Percentiles rank a stretch among this genome's conserved stretches.
These are phyloP conservation scores for Microplitis demolitor DNA, from an alignment of 1,140 invertebrate species.

Conservation along the genomic window DNA sequence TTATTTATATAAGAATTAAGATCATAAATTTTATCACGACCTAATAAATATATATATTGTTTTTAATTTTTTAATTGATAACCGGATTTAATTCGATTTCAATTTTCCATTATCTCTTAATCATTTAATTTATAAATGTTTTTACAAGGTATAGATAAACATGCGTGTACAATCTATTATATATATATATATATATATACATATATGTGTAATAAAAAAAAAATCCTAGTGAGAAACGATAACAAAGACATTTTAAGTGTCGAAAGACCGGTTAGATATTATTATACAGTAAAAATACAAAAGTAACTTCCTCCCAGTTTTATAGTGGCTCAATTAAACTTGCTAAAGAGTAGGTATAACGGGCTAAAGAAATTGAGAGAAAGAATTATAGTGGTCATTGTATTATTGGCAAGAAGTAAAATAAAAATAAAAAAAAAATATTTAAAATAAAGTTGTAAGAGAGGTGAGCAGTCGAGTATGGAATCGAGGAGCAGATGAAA, in stretches of 20 bases:
- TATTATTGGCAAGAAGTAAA: conserved; percentile 4
- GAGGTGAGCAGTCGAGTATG: not conserved
- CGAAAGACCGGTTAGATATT: conserved; percentile 9
- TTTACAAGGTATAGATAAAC: too few relatives aligned
- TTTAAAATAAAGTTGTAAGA: not conserved
- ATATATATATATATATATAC: too few relatives aligned
- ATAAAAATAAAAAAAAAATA: too few relatives aligned
- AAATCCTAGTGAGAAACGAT: not conserved
- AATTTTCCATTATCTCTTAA: too few relatives aligned
- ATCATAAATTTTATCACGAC: too few relatives aligned
- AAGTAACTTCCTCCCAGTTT: conserved; percentile 33
- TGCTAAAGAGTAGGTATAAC: conserved; percentile 14
- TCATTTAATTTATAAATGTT: too few relatives aligned
- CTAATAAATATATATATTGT: too few relatives aligned
- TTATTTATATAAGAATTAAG: too few relatives aligned
- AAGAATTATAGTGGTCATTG: conserved; percentile 11
- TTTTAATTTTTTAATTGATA: too few relatives aligned
- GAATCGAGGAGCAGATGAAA: not conserved
- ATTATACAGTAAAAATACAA: conserved; percentile 21
- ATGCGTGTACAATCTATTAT: too few relatives aligned
- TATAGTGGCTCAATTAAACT: conserved; percentile 42
- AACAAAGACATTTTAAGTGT: conserved; percentile 4
- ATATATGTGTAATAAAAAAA: not conserved
- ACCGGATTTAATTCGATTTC: too few relatives aligned
- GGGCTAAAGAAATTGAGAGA: conserved; percentile 6